Evolutionary conservation across 2,888 invertebrate genomes (phyloP), one percentile per base, ranked within the genome.

Genomic region (Pollenia angustigena): DNA sequence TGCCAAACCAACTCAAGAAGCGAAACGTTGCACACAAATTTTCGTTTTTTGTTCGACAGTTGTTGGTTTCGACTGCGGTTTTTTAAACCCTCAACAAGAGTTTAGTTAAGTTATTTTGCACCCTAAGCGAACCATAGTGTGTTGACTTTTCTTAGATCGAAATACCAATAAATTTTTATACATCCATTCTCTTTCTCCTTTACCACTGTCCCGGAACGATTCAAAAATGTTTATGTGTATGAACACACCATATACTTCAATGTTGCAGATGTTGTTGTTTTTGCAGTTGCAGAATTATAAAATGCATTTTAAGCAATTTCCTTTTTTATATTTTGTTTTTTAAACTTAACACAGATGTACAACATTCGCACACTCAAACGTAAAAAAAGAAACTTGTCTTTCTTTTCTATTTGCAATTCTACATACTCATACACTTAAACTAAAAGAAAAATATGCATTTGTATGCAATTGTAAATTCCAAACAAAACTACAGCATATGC

Each of bases 301-400:
- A 84, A 86, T 86, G 85, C 86, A 88, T 88, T 86, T 86, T 72
- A 85, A 84, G 88, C 88, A 86, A 85, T 87, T 88, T 88, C 71
- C 85, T 80, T 79, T 32, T 32, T 80, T 56, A 64, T 60, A 79
- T 74, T 81, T 85, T 52, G 58, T 75, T 60, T 46, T 68, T 44
- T 8, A 44, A 69, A 58, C 81, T 81, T 78, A 60, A 79, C 62
- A 69, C 85, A 85, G 56, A 72, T 75, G 64, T 62, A 62, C 62
- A 40, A 68, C 60, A 44, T 23, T 11, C 23, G 40, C 18, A 80
- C n/a, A 50, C 56, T 56, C 54, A 74, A 16, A 12, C n/a, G 60
- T 18, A 46, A 44, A 64, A 52, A 14, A 60, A 16, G n/a, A 81
- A 62, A 54, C 58, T 58, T 74, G n/a, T 52, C 46, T 69, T 69